Evolutionary conservation across 2,888 invertebrate genomes (phyloP).

Genomic region (Epirrhoe tristata): DNA sequence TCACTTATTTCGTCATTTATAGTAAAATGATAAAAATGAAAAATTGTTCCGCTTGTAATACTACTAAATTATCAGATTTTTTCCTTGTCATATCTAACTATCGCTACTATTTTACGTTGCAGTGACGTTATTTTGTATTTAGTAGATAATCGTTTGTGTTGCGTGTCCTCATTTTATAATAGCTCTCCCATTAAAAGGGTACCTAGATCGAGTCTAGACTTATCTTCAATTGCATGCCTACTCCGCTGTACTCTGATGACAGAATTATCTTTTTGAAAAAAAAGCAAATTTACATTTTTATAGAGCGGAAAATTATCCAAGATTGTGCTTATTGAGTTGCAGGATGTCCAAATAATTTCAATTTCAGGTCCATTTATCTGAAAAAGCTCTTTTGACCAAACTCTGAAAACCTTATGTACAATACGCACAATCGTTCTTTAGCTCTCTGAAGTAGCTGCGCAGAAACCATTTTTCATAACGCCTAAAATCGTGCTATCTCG

Average conservation of each 20-base stretch:
- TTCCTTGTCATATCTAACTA: conserved; percentile 51
- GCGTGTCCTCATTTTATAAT: conserved; percentile 55
- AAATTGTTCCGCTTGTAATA: conserved; percentile 51
- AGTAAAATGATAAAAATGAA: conserved; percentile 45
- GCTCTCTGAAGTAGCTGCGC: no score
- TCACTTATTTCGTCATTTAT: no score
- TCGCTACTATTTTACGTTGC: conserved; percentile 26
- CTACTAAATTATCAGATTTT: conserved; percentile 47
- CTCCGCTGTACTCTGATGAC: not conserved
- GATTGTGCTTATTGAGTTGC: not conserved
- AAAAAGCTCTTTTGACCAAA: conserved; percentile 22
- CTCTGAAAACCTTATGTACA: conserved; percentile 21
- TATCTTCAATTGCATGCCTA: not conserved
- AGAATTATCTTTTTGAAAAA: not conserved
- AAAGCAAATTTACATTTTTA: no score
- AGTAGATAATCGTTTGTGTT: conserved; percentile 54
- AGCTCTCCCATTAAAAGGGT: conserved; percentile 18
- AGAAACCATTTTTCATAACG: no score
- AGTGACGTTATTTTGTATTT: conserved; percentile 56
- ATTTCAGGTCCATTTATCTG: conserved; percentile 25
- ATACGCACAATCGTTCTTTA: no score
- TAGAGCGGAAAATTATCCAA: no score
- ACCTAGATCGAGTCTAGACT: conserved; percentile 18
- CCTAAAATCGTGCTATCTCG: no score
- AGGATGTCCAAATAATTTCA: conserved; percentile 14